Percentiles rank a stretch among this genome's conserved stretches.
Evolutionary conservation across 2,113 vertebrate species (phyloP).

Genomic region (Tetraodon nigroviridis): DNA sequence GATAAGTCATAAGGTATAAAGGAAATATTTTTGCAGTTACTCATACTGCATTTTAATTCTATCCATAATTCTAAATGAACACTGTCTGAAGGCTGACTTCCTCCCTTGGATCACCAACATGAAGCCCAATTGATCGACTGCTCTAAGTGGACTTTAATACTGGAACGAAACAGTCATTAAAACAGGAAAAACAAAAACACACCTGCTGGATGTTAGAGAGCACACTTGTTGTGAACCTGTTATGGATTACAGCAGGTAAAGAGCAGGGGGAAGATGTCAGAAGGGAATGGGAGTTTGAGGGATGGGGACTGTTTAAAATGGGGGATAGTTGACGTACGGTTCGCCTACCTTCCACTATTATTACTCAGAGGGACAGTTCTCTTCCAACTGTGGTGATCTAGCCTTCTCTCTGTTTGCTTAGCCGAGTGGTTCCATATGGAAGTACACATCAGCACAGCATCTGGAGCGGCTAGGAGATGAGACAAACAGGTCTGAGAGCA

Average conservation of each 20-base stretch:
- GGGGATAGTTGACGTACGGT: conserved; percentile 60
- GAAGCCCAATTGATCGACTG: too few relatives aligned
- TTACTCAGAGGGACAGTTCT: conserved; percentile 68
- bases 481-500: conserved; percentile 50
- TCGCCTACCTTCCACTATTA: conserved; percentile 71
- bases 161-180: too few relatives aligned
- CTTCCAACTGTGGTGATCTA: conserved; percentile 66
- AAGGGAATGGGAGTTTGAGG: conserved; percentile 16
- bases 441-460: conserved; percentile 63
- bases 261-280: conserved; percentile 6
- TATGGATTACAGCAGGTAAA: conserved; percentile 32
- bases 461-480: conserved; percentile 52
- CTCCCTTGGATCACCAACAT: too few relatives aligned
- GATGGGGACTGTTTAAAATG: conserved; percentile 44
- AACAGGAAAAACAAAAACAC: too few relatives aligned
- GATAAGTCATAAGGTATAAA: too few relatives aligned
- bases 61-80: too few relatives aligned
- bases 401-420: conserved; percentile 73
- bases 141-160: too few relatives aligned
- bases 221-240: conserved; percentile 60
- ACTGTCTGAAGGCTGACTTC: too few relatives aligned
- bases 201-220: not conserved
- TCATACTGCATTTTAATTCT: too few relatives aligned
- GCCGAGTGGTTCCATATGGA: conserved; percentile 78
- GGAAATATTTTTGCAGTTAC: too few relatives aligned